Evolutionary conservation across 2,888 invertebrate genomes (phyloP).

Genomic region (Rhamphomyia laevipes): DNA sequence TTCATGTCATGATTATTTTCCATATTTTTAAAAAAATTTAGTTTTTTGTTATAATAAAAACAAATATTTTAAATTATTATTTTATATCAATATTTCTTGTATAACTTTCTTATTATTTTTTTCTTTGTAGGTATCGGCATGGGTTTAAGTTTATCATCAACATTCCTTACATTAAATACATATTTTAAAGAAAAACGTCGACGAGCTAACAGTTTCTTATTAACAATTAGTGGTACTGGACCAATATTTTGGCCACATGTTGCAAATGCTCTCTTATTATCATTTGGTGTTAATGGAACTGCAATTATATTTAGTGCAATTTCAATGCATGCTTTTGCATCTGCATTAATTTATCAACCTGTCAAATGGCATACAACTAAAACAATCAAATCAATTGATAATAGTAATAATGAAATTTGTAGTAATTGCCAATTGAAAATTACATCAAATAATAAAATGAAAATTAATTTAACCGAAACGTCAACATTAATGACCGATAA

Average conservation of each 20-base stretch:
- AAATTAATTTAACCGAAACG: background rate
- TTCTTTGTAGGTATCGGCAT: slow-evolving; percentile 38
- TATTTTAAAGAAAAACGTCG: slow-evolving; percentile 53
- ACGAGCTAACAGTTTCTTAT: slow-evolving; percentile 51
- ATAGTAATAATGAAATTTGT: background rate
- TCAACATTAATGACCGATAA: background rate
- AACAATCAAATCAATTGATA: slow-evolving; percentile 20
- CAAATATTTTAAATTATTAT: too few relatives aligned
- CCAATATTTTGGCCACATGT: slow-evolving; percentile 56
- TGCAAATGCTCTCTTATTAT: slow-evolving; percentile 44
- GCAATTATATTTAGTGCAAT: slow-evolving; percentile 50
- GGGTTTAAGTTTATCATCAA: slow-evolving; percentile 49
- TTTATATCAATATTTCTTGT: too few relatives aligned
- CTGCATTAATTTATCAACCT: slow-evolving; percentile 53
- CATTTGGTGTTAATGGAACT: slow-evolving; percentile 49
- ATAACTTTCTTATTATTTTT: too few relatives aligned
- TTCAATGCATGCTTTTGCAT: slow-evolving; percentile 48
- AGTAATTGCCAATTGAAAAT: background rate
- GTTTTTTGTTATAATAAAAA: too few relatives aligned
- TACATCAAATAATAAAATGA: too few relatives aligned
- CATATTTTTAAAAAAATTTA: too few relatives aligned
- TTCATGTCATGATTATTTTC: background rate
- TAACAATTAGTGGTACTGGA: slow-evolving; percentile 53
- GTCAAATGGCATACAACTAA: slow-evolving; percentile 52
- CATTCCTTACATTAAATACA: slow-evolving; percentile 52